Conservation (phyloP, 1,140 invertebrate genomes). For the Propsilocerus akamusi region DNA sequence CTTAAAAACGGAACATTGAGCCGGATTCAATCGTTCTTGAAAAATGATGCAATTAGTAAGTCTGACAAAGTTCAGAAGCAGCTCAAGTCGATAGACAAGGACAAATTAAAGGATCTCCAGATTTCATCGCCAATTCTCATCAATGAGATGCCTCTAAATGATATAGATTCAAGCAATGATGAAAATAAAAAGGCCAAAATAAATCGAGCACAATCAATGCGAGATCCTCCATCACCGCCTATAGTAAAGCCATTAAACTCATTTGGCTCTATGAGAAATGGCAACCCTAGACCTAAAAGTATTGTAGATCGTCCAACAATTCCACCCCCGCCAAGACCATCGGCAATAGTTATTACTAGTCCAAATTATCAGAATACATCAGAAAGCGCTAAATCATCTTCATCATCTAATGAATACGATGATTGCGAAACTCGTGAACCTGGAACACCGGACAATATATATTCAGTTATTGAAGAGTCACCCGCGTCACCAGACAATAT, state of each 20-base stretch:
- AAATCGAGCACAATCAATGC: slow-evolving; percentile 58
- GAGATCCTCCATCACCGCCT: slow-evolving; percentile 30
- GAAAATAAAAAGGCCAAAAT: slow-evolving; percentile 31
- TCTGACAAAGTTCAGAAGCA: slow-evolving; percentile 35
- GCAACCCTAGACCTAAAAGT: slow-evolving; percentile 45
- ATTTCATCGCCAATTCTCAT: slow-evolving; percentile 58
- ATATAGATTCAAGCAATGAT: slow-evolving; percentile 20
- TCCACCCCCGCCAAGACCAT: slow-evolving; percentile 42
- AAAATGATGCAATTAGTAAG: slow-evolving; percentile 36
- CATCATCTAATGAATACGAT: slow-evolving; percentile 39
- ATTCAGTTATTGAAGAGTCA: slow-evolving; percentile 63
- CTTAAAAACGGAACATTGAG: slow-evolving; percentile 41
- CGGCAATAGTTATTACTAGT: slow-evolving; percentile 22
- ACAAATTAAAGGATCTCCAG: slow-evolving; percentile 48
- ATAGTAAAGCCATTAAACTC: slow-evolving; percentile 36
- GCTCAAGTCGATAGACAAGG: slow-evolving; percentile 44
- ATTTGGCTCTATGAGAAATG: slow-evolving; percentile 61
- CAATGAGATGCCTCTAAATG: slow-evolving; percentile 15
- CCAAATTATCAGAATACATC: slow-evolving; percentile 31
- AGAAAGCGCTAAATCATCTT: slow-evolving; percentile 18
- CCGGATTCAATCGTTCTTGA: slow-evolving; percentile 58
- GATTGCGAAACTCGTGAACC: slow-evolving; percentile 51
- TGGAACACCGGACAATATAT: slow-evolving; percentile 54
- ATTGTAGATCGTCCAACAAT: slow-evolving; percentile 38
- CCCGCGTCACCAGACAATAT: slow-evolving; percentile 23